Percentiles rank a stretch among this genome's conserved stretches.
Evolutionary conservation across 1,140 invertebrate species (phyloP).

Genomic region (Aleiodes sp.): DNA sequence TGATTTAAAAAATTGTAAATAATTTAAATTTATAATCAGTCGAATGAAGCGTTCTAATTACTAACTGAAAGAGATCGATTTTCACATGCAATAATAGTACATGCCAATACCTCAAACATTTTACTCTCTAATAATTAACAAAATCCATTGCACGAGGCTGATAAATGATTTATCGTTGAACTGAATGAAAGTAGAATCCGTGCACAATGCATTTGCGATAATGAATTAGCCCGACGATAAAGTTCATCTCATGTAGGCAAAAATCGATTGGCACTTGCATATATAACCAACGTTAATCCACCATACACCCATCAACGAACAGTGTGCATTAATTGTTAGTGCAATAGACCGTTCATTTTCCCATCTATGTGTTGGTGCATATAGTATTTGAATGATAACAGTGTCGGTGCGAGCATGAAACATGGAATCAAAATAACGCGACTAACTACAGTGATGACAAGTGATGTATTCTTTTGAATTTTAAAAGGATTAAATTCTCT

Average conservation of each 20-base stretch:
- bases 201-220: neutral
- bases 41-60: no score
- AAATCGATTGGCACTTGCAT: neutral
- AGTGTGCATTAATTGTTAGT: conserved; percentile 6
- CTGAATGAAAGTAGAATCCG: neutral
- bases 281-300: neutral
- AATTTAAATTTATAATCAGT: no score
- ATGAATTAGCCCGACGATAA: conserved; percentile 13
- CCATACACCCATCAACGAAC: neutral
- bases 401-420: neutral
- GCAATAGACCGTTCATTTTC: neutral
- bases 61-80: neutral
- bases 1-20: no score
- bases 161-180: neutral
- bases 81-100: no score
- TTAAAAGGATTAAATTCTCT: conserved; percentile 7
- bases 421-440: conserved; percentile 20
- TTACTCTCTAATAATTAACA: neutral
- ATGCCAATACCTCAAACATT: neutral
- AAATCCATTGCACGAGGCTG: neutral
- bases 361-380: neutral
- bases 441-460: neutral
- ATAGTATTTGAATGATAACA: neutral
- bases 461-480: neutral
- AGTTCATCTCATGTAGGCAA: neutral